Percentiles rank a stretch among this genome's conserved stretches.
Conservation (phyloP, 1,140 invertebrate genomes). For the Dendrolimus kikuchii region DNA sequence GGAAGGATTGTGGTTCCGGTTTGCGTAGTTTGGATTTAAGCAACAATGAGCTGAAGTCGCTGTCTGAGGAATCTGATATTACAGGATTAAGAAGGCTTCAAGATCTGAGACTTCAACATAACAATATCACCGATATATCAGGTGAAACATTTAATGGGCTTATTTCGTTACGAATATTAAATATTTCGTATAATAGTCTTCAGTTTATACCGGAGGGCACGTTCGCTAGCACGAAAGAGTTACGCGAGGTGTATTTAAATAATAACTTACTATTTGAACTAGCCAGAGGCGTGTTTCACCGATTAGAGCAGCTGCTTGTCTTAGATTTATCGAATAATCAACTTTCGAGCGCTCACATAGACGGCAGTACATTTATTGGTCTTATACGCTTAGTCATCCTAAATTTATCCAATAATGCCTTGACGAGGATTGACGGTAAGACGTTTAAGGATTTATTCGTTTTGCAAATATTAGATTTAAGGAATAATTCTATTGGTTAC, state of each 20-base stretch:
- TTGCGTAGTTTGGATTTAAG: conserved; percentile 85
- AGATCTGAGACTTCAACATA: conserved; percentile 84
- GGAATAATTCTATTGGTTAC: conserved; percentile 89
- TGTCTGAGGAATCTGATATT: conserved; percentile 82
- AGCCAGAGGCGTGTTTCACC: conserved; percentile 85
- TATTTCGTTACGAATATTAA: conserved; percentile 83
- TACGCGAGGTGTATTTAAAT: conserved; percentile 87
- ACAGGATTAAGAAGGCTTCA: conserved; percentile 81
- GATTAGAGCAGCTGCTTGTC: conserved; percentile 86
- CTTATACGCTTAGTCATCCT: conserved; percentile 88
- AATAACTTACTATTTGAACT: conserved; percentile 86
- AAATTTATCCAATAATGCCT: conserved; percentile 88
- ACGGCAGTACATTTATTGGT: conserved; percentile 87
- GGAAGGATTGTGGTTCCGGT: conserved; percentile 72
- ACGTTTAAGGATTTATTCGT: conserved; percentile 92
- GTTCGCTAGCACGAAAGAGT: conserved; percentile 83
- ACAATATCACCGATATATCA: conserved; percentile 85
- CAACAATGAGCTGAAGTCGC: conserved; percentile 80
- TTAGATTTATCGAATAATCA: conserved; percentile 93
- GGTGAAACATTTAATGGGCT: conserved; percentile 84
- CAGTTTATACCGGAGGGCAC: conserved; percentile 83
- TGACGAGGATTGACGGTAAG: conserved; percentile 86
- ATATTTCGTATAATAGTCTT: conserved; percentile 88
- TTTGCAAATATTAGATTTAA: conserved; percentile 89
- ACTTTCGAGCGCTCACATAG: conserved; percentile 85